phyloP scores from a whole-genome alignment of 2,888 invertebrate genomes.

The Agrotis exclamationis region DNA sequence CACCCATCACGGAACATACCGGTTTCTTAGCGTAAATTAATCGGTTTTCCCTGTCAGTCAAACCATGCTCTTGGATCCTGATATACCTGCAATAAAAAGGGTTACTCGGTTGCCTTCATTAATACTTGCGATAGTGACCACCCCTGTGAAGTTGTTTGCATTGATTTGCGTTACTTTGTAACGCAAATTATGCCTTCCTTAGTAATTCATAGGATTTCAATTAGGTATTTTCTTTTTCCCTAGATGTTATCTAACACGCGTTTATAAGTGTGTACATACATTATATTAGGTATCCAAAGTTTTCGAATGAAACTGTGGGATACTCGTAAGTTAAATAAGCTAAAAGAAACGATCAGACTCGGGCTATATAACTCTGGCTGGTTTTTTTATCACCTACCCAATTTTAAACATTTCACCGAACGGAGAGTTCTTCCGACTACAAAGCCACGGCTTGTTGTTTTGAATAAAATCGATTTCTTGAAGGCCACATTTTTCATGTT shows the following conservation, averaged over 20 bases:
- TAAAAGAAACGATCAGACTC: neutral
- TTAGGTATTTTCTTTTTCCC: too few species aligned
- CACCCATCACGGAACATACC: conserved; percentile 88
- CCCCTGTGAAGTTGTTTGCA: conserved; percentile 18
- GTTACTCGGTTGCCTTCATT: conserved; percentile 14
- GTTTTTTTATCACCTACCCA: conserved; percentile 80
- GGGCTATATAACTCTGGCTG: too few species aligned
- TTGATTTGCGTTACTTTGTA: conserved; percentile 3
- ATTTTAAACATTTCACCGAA: conserved; percentile 91
- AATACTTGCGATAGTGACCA: conserved; percentile 17
- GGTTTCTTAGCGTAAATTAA: conserved; percentile 92
- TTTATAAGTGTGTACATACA: too few species aligned
- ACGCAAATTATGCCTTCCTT: neutral
- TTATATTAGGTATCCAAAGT: too few species aligned
- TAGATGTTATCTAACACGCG: too few species aligned
- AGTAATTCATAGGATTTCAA: too few species aligned
- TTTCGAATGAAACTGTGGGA: too few species aligned
- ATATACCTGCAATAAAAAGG: conserved; percentile 82
- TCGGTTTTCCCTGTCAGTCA: conserved; percentile 89
- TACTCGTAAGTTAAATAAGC: neutral
- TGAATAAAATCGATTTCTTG: conserved; percentile 91
- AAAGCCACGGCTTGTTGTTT: conserved; percentile 89
- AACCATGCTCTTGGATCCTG: conserved; percentile 91
- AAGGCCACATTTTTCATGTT: conserved; percentile 93
- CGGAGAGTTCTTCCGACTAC: conserved; percentile 90